Percentiles rank a stretch among this genome's conserved stretches.
Evolutionary conservation across 2,797 vertebrate species (phyloP).

Genomic region (Onychomys leucogaster): DNA sequence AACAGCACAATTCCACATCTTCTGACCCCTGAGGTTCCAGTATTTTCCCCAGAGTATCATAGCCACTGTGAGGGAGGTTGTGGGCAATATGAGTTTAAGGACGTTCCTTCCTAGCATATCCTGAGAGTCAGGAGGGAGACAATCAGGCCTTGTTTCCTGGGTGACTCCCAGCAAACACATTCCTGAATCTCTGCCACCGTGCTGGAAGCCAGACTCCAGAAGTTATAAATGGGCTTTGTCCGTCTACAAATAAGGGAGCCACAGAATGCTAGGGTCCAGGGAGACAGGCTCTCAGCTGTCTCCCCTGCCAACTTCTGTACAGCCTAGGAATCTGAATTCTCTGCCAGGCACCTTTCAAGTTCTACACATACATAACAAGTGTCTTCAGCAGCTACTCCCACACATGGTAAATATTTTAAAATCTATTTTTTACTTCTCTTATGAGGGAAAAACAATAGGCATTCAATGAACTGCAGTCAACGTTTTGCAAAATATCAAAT

Average conservation of each 20-base stretch:
- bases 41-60: not conserved
- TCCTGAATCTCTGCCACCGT: constrained; percentile 71
- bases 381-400: not conserved
- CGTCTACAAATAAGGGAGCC: constrained; percentile 52
- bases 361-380: not conserved
- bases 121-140: constrained; percentile 55
- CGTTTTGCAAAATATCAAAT: constrained; percentile 46
- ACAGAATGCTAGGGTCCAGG: not conserved
- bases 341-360: not conserved
- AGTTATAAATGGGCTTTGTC: constrained; percentile 64
- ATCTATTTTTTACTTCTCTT: constrained; percentile 21
- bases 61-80: constrained; percentile 19
- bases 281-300: not conserved
- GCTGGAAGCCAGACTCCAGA: constrained; percentile 38
- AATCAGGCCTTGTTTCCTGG: constrained; percentile 67
- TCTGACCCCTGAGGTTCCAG: not conserved
- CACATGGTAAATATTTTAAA: not conserved
- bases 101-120: not conserved
- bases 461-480: not conserved
- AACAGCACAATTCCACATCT: not conserved
- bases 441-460: constrained; percentile 34
- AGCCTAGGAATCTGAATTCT: not conserved
- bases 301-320: not conserved
- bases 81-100: constrained; percentile 36
- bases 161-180: constrained; percentile 72